phyloP scores from a whole-genome alignment of 2,113 vertebrate species.

The Leptocoma aspasia region DNA sequence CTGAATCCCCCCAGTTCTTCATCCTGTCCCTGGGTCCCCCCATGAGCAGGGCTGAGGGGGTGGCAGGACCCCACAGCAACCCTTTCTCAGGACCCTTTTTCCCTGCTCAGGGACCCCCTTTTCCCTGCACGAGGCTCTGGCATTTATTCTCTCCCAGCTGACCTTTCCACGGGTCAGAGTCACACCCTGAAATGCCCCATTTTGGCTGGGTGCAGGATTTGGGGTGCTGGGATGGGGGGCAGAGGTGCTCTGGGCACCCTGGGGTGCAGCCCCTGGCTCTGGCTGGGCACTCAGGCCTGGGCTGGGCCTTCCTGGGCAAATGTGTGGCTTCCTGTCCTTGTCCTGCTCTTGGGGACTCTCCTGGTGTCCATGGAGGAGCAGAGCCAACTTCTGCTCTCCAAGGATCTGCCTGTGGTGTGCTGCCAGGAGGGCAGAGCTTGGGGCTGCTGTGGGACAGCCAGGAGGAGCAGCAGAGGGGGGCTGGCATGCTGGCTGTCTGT shows the following conservation, averaged over 20 bases:
- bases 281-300: not conserved
- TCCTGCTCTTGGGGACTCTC: not conserved
- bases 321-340: accelerated
- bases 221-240: not conserved
- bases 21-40: accelerated
- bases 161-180: not conserved
- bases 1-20: accelerated
- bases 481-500: not conserved
- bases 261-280: not conserved
- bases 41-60: not conserved
- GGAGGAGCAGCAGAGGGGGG: not conserved
- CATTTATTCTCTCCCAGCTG: not conserved
- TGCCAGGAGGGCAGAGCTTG: not conserved
- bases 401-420: not conserved
- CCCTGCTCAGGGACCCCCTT: too few species aligned
- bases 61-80: not conserved
- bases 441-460: not conserved
- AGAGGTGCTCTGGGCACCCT: not conserved
- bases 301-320: not conserved
- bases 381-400: not conserved
- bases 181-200: not conserved
- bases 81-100: too few species aligned
- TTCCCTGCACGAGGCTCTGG: not conserved
- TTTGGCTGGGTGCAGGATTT: accelerated
- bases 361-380: not conserved